Base-by-base conservation (phyloP, 2,888 invertebrate species). In the Lasioglossum zephyrum region DNA sequence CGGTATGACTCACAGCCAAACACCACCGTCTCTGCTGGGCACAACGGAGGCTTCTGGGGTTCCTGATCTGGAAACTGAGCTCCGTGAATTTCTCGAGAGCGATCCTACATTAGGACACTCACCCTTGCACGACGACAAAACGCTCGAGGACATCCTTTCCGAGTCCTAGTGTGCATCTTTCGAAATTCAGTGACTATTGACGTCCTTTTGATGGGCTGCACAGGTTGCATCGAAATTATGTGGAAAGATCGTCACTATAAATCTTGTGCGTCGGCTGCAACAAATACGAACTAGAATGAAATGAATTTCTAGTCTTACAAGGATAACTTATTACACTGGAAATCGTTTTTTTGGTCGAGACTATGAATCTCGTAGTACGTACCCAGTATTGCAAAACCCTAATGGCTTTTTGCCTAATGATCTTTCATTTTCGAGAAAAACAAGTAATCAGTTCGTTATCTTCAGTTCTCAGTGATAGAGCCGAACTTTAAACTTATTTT, bases 51-150 rank as follows among this genome's bases (percentile, higher is more conserved):
- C 94, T 0, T 91, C 95, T 2, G 95, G 95, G 3, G 95, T 95
- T 83, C 95, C 96, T 26, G 97, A 97, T 95, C 95, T 97, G 89
- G 97, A 97, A 93, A 96, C 96, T 22, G 97, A 97, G 91, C 93
- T 97, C 72, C 95, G 97, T n/a, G 97, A 97, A 94, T 97, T 97
- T 94, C 95, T 97, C 41, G 97, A 97, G 93, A 97, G 96, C 93
- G 97, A 97, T 90, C 96, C 96, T 53, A 96, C 96, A 41, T 94
- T 96, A 84, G 95, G 96, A 53, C 96, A 96, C 81, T 96, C 96
- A 90, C 93, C 95, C 9, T 91, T 95, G 31, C 95, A 95, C 86
- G 95, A 95, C 79, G 95, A 95, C 66, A 95, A 95, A 86, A 95
- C 95, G 9, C 91, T 95, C 66, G 95, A 95, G 82, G 95, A 95